Conservation (phyloP, 2,888 invertebrate genomes). For the Chesias legatella region DNA sequence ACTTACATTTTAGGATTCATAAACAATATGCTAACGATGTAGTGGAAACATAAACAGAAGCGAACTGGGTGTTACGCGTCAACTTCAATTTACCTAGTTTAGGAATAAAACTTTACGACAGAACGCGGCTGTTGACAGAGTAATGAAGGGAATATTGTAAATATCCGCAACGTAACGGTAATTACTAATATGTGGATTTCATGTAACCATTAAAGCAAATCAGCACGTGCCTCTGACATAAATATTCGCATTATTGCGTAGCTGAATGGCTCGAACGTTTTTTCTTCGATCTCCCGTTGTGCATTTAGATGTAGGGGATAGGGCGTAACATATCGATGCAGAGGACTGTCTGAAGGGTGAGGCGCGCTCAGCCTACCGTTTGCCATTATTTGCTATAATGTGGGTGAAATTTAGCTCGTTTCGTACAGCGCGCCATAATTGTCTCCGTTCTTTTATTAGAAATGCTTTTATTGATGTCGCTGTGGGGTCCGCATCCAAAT, state of each 20-base stretch:
- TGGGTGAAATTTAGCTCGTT: constrained; percentile 76
- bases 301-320: constrained; percentile 74
- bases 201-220: constrained; percentile 65
- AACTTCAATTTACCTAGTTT: constrained; percentile 46
- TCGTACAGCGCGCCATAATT: constrained; percentile 67
- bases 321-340: constrained; percentile 71
- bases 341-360: constrained; percentile 62
- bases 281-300: constrained; percentile 67
- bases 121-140: constrained; percentile 24
- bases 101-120: constrained; percentile 33
- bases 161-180: constrained; percentile 35
- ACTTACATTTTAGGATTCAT: constrained; percentile 51
- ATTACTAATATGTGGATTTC: constrained; percentile 74
- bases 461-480: constrained; percentile 50
- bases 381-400: constrained; percentile 77
- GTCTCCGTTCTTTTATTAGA: constrained; percentile 67
- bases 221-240: constrained; percentile 75
- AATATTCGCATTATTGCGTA: constrained; percentile 75
- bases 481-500: constrained; percentile 59
- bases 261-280: constrained; percentile 55
- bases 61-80: constrained; percentile 41
- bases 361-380: constrained; percentile 64
- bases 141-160: constrained; percentile 19
- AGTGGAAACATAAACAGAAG: constrained; percentile 45
- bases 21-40: constrained; percentile 56